A percentile compares a stretch with the other conserved stretches of the same genome.
phyloP scores from a whole-genome alignment of 2,888 invertebrate species.

The Drosophila macrospina region DNA sequence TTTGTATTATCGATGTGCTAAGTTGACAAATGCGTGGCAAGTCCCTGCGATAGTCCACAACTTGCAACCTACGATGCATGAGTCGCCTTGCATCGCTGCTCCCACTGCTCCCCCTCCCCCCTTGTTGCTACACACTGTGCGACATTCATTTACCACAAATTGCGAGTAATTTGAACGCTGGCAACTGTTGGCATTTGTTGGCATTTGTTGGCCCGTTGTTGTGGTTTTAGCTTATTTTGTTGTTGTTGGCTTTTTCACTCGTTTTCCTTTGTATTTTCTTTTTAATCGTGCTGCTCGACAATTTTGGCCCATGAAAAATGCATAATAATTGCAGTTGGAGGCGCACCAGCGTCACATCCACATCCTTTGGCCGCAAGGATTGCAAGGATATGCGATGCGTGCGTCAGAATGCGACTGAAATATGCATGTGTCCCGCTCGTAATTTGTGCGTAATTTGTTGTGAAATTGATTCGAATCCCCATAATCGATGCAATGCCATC shows the following conservation, averaged over 20 bases:
- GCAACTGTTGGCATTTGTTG: constrained; percentile 44
- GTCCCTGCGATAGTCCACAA: constrained; percentile 2
- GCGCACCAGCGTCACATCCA: not conserved
- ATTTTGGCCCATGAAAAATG: constrained; percentile 68
- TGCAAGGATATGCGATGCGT: not conserved
- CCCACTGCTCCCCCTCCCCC: not conserved
- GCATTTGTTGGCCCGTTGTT: constrained; percentile 1
- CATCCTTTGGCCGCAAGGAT: constrained; percentile 16
- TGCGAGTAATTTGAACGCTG: constrained; percentile 52
- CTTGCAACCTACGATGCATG: too few species aligned
- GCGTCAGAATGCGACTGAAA: constrained; percentile 26
- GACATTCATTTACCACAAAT: constrained; percentile 45
- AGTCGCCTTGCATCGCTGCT: too few species aligned
- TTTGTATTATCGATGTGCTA: constrained; percentile 70
- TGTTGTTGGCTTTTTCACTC: not conserved
- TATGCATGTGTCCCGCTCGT: constrained; percentile 48
- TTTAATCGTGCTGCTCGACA: constrained; percentile 25
- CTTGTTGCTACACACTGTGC: constrained; percentile 1
- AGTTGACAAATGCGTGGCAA: constrained; percentile 70
- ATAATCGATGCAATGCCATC: constrained; percentile 15
- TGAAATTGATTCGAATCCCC: constrained; percentile 51
- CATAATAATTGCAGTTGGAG: constrained; percentile 55
- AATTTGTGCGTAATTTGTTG: constrained; percentile 70
- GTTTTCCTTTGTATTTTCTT: not conserved
- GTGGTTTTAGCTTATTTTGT: not conserved